Evolutionary conservation across 1,140 invertebrate species (phyloP).

Genomic region (Stratiolaelaps scimitus): DNA sequence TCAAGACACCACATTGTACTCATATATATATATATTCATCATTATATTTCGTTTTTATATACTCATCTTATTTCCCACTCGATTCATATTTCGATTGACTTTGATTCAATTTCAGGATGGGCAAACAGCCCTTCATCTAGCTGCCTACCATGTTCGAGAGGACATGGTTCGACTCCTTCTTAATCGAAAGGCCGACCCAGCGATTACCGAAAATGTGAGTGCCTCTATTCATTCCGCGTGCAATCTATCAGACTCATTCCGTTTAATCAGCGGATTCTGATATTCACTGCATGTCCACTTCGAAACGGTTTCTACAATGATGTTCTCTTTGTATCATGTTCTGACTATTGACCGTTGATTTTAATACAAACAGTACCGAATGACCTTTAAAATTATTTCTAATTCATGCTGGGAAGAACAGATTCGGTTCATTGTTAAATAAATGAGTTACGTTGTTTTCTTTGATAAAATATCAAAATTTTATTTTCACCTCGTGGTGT

Average conservation of each 20-base stretch:
- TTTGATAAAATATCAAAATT: too few relatives aligned
- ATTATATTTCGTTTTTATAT: too few relatives aligned
- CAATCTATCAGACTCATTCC: neutral
- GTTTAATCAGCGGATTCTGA: constrained; percentile 28
- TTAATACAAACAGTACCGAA: too few relatives aligned
- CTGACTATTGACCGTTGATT: neutral
- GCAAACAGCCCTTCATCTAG: constrained; percentile 80
- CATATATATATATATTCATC: too few relatives aligned
- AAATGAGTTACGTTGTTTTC: too few relatives aligned
- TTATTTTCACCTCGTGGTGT: too few relatives aligned
- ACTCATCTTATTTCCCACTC: too few relatives aligned
- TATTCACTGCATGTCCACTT: constrained; percentile 19
- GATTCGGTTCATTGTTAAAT: too few relatives aligned
- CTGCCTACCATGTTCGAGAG: constrained; percentile 80
- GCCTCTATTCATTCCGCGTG: neutral
- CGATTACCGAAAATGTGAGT: constrained; percentile 79
- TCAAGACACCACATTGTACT: too few relatives aligned
- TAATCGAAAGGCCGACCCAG: constrained; percentile 75
- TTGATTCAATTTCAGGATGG: constrained; percentile 63
- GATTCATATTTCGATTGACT: too few relatives aligned
- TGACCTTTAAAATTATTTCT: too few relatives aligned
- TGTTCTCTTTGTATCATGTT: constrained; percentile 8
- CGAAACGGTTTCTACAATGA: neutral
- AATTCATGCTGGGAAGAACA: too few relatives aligned
- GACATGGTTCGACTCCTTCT: constrained; percentile 83